Base-by-base conservation (phyloP, 1,140 invertebrate genomes). In the Bombus sylvicola region DNA sequence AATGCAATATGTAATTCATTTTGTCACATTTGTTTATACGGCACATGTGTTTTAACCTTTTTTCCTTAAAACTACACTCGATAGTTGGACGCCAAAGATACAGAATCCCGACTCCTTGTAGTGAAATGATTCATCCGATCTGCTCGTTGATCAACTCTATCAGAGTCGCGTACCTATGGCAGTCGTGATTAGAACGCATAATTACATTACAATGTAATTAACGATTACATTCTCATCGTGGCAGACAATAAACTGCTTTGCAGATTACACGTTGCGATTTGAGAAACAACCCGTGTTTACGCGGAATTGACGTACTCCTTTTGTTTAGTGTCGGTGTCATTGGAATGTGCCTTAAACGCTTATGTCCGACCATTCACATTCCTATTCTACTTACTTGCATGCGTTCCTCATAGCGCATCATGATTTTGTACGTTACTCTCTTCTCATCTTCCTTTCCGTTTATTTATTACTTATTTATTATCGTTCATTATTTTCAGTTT, bases 171-270 rank as follows among this genome's bases (percentile, higher is more conserved):
- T 37, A 64, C 68, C 37, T 18, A 41, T 37, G 34, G 34, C 72
- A 76, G 81, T 81, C 69, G 85, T 83, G 78, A 80, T 73, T 72
- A 68, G 41, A 34, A 41, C 57, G 22, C 47, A 62, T 73, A 75
- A 75, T 75, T 74, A 53, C 43, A 41, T 37, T 37, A 37, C 2
- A 37, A 37, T 37, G 34, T 37, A 82, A 62, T 88, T 87, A 87
- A 87, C 81, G 66, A 81, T 87, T 78, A 78, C 76, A 75, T 82
- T 83, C 85, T 77, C 86, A 78, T 87, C 81, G 37, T 47, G 37
- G 15, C 59, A 31, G 57, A 83, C 66, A 82, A 87, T 88, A 88
- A 88, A 87, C 79, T 82, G 53, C 15, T 83, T 76, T 69, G 75
- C 71, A 74, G 77, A 69, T 80, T 80, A 43, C 39, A 22, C n/a